These are phyloP conservation scores for Simalia tracyae DNA, from an alignment of 2,797 vertebrate species.

Conservation along the genomic window DNA sequence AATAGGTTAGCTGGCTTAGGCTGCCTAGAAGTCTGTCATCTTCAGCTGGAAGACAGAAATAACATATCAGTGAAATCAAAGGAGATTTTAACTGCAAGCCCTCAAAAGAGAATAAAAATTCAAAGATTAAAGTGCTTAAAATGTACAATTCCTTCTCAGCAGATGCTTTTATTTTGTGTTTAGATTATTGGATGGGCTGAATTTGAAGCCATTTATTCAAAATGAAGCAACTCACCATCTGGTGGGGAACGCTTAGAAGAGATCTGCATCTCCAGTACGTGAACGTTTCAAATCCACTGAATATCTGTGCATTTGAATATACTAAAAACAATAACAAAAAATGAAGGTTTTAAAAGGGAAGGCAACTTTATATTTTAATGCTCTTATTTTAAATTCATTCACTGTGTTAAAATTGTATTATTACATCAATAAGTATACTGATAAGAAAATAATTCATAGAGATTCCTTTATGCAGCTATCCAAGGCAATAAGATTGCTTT, in stretches of 20 bases:
- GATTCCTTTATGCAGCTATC: slow-evolving; percentile 39
- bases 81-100: neutral
- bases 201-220: neutral
- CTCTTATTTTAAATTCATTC: neutral
- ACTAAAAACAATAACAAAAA: slow-evolving; percentile 27
- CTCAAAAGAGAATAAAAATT: neutral
- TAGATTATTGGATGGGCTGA: neutral
- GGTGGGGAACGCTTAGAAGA: neutral
- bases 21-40: neutral
- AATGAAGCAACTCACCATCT: neutral
- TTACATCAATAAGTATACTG: slow-evolving; percentile 45
- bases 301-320: neutral
- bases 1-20: neutral
- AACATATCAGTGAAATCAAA: neutral
- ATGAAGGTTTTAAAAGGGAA: slow-evolving; percentile 19
- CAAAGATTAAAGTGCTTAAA: neutral
- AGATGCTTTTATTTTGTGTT: neutral
- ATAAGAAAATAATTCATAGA: slow-evolving; percentile 42
- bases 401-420: slow-evolving; percentile 38
- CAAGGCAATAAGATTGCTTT: slow-evolving; percentile 13
- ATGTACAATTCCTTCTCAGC: neutral
- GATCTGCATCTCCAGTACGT: neutral
- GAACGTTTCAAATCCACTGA: neutral
- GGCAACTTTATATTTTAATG: neutral
- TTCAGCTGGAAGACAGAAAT: neutral